Evolutionary conservation across 2,888 invertebrate genomes (phyloP).

Genomic region (Noctua comes): DNA sequence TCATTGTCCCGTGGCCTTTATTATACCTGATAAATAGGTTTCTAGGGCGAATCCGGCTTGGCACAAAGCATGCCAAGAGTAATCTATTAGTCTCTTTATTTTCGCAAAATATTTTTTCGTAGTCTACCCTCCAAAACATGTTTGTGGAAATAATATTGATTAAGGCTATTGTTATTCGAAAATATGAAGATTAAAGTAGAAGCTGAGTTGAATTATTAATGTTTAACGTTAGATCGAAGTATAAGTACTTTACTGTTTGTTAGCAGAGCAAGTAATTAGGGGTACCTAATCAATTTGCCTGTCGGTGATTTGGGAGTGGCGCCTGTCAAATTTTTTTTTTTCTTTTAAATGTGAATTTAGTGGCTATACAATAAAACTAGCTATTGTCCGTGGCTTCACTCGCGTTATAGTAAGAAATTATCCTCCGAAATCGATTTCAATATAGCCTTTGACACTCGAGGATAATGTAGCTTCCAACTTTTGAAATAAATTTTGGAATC

Average conservation of each 20-base stretch:
- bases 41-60: constrained; percentile 56
- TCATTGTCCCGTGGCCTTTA: constrained; percentile 52
- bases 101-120: constrained; percentile 71
- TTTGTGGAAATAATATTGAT: constrained; percentile 79
- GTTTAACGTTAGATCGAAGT: constrained; percentile 42
- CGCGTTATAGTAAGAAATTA: neutral
- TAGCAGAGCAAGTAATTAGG: constrained; percentile 8
- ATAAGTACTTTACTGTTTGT: constrained; percentile 18
- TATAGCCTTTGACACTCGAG: neutral
- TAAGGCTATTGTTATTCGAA: constrained; percentile 71
- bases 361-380: neutral
- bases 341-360: constrained; percentile 7
- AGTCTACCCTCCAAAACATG: constrained; percentile 77
- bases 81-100: constrained; percentile 71
- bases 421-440: neutral
- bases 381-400: neutral
- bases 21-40: constrained; percentile 62
- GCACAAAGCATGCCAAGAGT: constrained; percentile 69
- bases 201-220: constrained; percentile 58
- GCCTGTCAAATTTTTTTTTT: constrained; percentile 10
- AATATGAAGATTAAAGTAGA: constrained; percentile 68
- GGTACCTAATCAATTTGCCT: constrained; percentile 10
- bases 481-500: neutral
- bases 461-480: neutral
- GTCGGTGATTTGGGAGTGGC: neutral